Base-by-base conservation (phyloP, 2,888 invertebrate genomes). In the Xiphydria camelus region DNA sequence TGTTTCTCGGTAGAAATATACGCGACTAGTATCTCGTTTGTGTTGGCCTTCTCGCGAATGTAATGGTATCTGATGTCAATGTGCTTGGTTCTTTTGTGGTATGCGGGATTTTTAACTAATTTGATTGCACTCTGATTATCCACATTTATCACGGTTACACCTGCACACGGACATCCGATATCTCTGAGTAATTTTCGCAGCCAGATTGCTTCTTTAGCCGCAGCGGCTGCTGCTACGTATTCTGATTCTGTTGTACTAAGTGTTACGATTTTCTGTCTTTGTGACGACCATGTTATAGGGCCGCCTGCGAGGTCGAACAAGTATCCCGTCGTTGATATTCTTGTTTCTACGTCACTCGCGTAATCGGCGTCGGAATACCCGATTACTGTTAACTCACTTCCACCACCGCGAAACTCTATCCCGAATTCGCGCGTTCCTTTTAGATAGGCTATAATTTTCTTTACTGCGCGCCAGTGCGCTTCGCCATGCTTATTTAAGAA, bases 241-340 rank as follows among this genome's bases (percentile, higher is more conserved):
- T n/a, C n/a, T n/a, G n/a, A n/a, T n/a, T n/a, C n/a, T n/a, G n/a
- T n/a, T n/a, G n/a, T n/a, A n/a, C n/a, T n/a, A n/a, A n/a, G n/a
- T n/a, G n/a, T n/a, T n/a, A n/a, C n/a, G n/a, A n/a, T 40, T 14
- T 44, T 39, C 29, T 59, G 59, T 4, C 52, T 15, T 21, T 55
- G 53, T 4, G 51, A 57, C 5, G 45, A 35, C 55, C 62, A 63
- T 2, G 49, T 44, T 0, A 64, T 37, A 0, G 46, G 42, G 0
- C 51, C 39, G 25, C 49, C 49, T 4, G 45, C 26, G 1, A 50
- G 4, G 20, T 15, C 34, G 37, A 58, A 57, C 0, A 51, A 34
- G 17, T 52, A 59, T 6, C 62, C 61, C 2, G 53, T 52, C 0
- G 53, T 57, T 1, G 56, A 59, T n/a, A 51, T 41, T 17, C 57